Evolutionary conservation across 1,140 invertebrate genomes (phyloP).

Genomic region (Bombus confusus): DNA sequence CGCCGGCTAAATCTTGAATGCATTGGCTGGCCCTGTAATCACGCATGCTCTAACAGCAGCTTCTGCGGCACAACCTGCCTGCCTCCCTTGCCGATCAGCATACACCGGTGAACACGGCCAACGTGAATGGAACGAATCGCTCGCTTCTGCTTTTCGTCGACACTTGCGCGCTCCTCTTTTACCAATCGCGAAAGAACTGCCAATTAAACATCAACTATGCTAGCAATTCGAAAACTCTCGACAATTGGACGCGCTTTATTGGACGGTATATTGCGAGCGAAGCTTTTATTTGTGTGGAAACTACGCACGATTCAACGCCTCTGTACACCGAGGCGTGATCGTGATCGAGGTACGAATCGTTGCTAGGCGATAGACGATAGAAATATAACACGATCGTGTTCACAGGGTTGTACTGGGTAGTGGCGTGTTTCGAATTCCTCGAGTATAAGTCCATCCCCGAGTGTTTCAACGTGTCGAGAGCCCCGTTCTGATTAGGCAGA

Average conservation of each 20-base stretch:
- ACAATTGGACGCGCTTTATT: too few relatives aligned
- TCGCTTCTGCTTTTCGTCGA: neutral
- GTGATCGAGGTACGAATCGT: neutral
- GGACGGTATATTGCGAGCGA: too few relatives aligned
- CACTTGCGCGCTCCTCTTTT: neutral
- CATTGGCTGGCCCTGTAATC: slow-evolving; percentile 39
- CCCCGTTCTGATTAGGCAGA: too few relatives aligned
- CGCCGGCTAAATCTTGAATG: slow-evolving; percentile 59
- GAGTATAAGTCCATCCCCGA: neutral
- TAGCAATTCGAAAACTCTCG: too few relatives aligned
- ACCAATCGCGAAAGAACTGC: neutral
- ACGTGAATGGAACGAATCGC: slow-evolving; percentile 48
- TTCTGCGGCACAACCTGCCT: neutral
- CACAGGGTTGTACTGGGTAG: too few relatives aligned
- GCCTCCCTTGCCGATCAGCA: neutral
- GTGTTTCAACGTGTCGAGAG: too few relatives aligned
- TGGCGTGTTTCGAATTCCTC: neutral
- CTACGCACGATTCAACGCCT: neutral
- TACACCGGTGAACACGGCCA: neutral
- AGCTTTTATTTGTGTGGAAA: too few relatives aligned
- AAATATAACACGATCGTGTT: neutral
- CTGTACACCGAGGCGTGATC: neutral
- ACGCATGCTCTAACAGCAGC: slow-evolving; percentile 46
- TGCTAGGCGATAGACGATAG: neutral
- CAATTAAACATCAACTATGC: neutral